A percentile compares a stretch with the other conserved stretches of the same genome.
These are phyloP conservation scores for Polylopha cassiicola DNA, from an alignment of 2,888 invertebrate genomes.

Conservation along the genomic window DNA sequence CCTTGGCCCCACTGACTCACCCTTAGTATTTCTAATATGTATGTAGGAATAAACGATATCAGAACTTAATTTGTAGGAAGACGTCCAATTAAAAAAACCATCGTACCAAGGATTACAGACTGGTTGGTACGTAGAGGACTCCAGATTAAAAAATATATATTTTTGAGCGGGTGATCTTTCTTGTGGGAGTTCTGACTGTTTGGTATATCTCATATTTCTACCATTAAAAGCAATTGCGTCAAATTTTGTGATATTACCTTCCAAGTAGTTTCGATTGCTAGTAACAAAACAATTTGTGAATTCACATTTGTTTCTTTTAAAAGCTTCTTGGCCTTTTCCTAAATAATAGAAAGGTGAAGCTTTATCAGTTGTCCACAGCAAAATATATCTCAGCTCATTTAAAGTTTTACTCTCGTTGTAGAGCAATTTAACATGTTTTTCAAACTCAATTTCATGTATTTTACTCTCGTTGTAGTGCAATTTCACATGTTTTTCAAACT, in stretches of 20 bases:
- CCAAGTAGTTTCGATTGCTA: slow-evolving; percentile 12
- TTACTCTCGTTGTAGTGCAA: not conserved
- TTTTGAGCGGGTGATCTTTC: slow-evolving; percentile 27
- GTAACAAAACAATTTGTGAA: slow-evolving; percentile 24
- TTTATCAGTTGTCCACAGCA: slow-evolving; percentile 23
- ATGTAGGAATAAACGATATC: slow-evolving; percentile 29
- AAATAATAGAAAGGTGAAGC: slow-evolving; percentile 21
- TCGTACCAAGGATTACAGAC: slow-evolving; percentile 25
- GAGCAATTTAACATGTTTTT: not conserved
- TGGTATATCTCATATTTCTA: slow-evolving; percentile 6
- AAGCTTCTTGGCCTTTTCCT: slow-evolving; percentile 16
- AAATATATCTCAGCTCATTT: slow-evolving; percentile 15
- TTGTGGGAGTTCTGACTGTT: slow-evolving; percentile 14
- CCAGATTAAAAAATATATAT: slow-evolving; percentile 29
- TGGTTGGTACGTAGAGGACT: slow-evolving; percentile 28
- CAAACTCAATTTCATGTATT: not conserved
- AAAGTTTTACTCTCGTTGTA: not conserved
- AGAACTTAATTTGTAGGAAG: slow-evolving; percentile 29
- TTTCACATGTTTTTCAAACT: slow-evolving; percentile 7
- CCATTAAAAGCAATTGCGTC: slow-evolving; percentile 25
- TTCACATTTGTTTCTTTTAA: slow-evolving; percentile 22
- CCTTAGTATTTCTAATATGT: slow-evolving; percentile 23
- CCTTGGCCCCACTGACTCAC: slow-evolving; percentile 21
- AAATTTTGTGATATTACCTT: slow-evolving; percentile 21
- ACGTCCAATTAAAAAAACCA: slow-evolving; percentile 32